A percentile compares a stretch with the other conserved stretches of the same genome.
Conservation (phyloP, 2,888 invertebrate species). For the Drosophila suboccidentalis region DNA sequence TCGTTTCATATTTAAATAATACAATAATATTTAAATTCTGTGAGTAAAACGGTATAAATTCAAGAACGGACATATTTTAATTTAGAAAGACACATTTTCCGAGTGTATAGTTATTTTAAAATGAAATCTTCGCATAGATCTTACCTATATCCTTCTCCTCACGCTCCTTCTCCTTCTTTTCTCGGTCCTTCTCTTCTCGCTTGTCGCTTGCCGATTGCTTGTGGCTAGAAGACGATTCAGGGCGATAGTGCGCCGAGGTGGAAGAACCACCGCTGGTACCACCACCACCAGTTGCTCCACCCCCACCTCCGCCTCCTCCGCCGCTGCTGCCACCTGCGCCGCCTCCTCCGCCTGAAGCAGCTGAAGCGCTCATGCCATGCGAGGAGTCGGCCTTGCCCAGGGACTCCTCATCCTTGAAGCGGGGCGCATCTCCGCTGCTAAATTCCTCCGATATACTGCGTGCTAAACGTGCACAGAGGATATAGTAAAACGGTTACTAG, state of each 20-base stretch:
- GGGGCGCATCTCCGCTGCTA: slow-evolving; percentile 93
- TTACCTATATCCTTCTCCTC: slow-evolving; percentile 95
- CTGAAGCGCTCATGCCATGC: slow-evolving; percentile 71
- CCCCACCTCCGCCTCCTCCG: slow-evolving; percentile 51
- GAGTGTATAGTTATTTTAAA: too few relatives aligned
- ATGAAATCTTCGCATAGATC: neutral
- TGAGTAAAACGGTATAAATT: too few relatives aligned
- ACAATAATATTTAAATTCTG: too few relatives aligned
- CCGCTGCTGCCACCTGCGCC: slow-evolving; percentile 60
- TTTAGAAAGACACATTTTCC: too few relatives aligned
- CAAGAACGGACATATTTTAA: too few relatives aligned
- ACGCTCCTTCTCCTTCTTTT: slow-evolving; percentile 89
- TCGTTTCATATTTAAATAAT: too few relatives aligned
- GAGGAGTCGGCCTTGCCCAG: slow-evolving; percentile 83
- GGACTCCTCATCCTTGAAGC: slow-evolving; percentile 88
- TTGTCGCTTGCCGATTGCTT: slow-evolving; percentile 85
- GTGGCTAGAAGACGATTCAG: slow-evolving; percentile 71
- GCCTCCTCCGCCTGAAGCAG: slow-evolving; percentile 57
- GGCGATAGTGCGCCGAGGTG: slow-evolving; percentile 84
- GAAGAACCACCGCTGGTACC: slow-evolving; percentile 71
- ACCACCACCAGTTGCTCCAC: slow-evolving; percentile 65
- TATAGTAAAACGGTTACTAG: slow-evolving; percentile 22
- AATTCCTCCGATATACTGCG: slow-evolving; percentile 99
- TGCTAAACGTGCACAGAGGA: slow-evolving; percentile 87
- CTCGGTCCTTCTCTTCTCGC: slow-evolving; percentile 89